Percentiles rank a stretch among this genome's conserved stretches.
Conservation (phyloP, 92 coral and sea anemone species). For the Desmophyllum pertusum region DNA sequence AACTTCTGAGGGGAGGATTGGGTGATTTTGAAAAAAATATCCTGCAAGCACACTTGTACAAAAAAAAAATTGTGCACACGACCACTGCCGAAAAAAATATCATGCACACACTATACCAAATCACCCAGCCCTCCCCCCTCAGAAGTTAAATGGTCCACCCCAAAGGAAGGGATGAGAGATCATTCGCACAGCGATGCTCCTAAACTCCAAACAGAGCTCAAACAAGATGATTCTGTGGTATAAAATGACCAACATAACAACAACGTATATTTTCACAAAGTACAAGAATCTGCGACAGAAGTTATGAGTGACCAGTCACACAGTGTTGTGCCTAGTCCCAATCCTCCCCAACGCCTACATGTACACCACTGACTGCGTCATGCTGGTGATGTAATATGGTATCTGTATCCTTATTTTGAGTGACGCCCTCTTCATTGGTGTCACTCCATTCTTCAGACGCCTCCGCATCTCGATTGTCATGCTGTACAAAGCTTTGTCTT, state of each 20-base stretch:
- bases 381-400: background rate
- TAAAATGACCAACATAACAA: background rate
- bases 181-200: too few relatives aligned
- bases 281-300: background rate
- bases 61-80: too few relatives aligned
- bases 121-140: too few relatives aligned
- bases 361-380: background rate
- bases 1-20: too few relatives aligned
- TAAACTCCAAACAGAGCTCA: too few relatives aligned
- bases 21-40: too few relatives aligned
- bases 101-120: too few relatives aligned
- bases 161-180: too few relatives aligned
- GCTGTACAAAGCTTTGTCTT: background rate
- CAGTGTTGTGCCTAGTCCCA: slow-evolving; percentile 7
- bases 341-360: background rate
- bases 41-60: background rate
- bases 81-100: too few relatives aligned
- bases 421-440: background rate
- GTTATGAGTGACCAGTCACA: too few relatives aligned
- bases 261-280: background rate
- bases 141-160: too few relatives aligned
- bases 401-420: background rate
- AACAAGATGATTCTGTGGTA: background rate
- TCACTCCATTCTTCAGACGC: slow-evolving; percentile 4
- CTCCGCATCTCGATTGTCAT: background rate